These are phyloP conservation scores for Catocala fraxini DNA, from an alignment of 2,888 invertebrate species.

Conservation along the genomic window DNA sequence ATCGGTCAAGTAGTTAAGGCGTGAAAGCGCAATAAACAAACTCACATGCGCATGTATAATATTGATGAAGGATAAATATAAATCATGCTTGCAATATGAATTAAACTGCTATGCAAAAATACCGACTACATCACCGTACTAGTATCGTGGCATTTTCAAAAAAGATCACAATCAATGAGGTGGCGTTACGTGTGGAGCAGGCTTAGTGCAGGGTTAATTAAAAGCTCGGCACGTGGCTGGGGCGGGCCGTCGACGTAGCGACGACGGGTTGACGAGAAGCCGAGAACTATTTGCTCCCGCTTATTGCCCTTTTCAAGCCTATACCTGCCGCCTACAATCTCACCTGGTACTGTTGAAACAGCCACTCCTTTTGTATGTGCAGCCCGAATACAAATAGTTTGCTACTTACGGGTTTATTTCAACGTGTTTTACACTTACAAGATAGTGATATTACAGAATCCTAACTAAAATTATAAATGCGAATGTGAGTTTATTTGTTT, in stretches of 20 bases:
- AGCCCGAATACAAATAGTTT: slow-evolving; percentile 8
- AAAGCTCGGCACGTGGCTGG: slow-evolving; percentile 55
- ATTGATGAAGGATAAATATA: no score
- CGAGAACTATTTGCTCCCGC: slow-evolving; percentile 50
- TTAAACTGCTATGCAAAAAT: background rate
- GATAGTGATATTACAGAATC: no score
- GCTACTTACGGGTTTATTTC: background rate
- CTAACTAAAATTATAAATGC: no score
- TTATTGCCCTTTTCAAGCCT: slow-evolving; percentile 58
- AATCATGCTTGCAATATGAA: no score
- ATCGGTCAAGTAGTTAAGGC: no score
- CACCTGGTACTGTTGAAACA: slow-evolving; percentile 13
- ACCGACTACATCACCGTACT: background rate
- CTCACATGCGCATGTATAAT: no score
- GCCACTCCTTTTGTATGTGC: slow-evolving; percentile 23
- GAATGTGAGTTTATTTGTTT: no score
- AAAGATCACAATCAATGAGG: slow-evolving; percentile 20
- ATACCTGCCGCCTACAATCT: slow-evolving; percentile 35
- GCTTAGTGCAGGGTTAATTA: slow-evolving; percentile 67
- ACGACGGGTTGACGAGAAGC: slow-evolving; percentile 35
- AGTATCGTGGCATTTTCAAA: background rate
- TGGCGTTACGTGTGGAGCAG: slow-evolving; percentile 24
- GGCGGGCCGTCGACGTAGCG: slow-evolving; percentile 39
- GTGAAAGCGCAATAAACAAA: no score
- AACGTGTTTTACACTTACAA: background rate